Evolutionary conservation across 2,113 vertebrate species (phyloP).

Genomic region (Cyanoliseus patagonus): DNA sequence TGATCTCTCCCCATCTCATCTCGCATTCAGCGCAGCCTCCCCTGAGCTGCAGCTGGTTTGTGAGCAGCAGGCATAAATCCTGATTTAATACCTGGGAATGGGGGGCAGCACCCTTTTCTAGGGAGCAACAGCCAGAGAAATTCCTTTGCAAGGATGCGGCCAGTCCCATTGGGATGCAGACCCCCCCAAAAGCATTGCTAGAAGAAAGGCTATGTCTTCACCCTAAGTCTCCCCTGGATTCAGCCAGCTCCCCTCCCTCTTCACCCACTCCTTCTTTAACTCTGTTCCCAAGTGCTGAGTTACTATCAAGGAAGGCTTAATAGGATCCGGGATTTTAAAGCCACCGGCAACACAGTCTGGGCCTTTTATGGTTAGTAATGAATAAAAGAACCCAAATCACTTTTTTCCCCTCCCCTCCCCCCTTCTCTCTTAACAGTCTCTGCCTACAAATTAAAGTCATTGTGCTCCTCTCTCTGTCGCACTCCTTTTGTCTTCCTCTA

Average conservation of each 20-base stretch:
- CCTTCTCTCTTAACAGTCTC: slow-evolving; percentile 35
- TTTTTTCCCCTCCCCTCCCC: neutral
- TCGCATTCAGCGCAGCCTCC: slow-evolving; percentile 30
- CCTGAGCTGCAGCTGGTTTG: slow-evolving; percentile 29
- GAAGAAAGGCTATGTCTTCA: slow-evolving; percentile 28
- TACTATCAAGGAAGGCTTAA: slow-evolving; percentile 75
- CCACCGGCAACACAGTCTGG: slow-evolving; percentile 60
- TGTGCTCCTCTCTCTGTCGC: neutral
- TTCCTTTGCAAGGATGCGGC: neutral
- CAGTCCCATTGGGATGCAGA: neutral
- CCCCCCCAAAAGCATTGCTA: slow-evolving; percentile 32
- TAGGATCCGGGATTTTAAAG: slow-evolving; percentile 75
- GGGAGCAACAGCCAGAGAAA: neutral
- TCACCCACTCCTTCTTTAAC: neutral
- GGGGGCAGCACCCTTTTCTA: neutral
- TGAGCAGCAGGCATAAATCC: slow-evolving; percentile 31
- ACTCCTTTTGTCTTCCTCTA: slow-evolving; percentile 22
- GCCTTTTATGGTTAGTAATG: slow-evolving; percentile 70
- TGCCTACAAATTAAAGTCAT: slow-evolving; percentile 68
- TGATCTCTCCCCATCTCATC: slow-evolving; percentile 64
- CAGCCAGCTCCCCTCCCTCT: slow-evolving; percentile 15
- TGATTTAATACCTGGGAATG: slow-evolving; percentile 37
- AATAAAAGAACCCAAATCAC: slow-evolving; percentile 73
- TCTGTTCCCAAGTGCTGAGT: slow-evolving; percentile 58
- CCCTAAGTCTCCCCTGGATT: slow-evolving; percentile 13